Base-by-base conservation (phyloP, 2,888 invertebrate species). In the Agrochola lychnidis region DNA sequence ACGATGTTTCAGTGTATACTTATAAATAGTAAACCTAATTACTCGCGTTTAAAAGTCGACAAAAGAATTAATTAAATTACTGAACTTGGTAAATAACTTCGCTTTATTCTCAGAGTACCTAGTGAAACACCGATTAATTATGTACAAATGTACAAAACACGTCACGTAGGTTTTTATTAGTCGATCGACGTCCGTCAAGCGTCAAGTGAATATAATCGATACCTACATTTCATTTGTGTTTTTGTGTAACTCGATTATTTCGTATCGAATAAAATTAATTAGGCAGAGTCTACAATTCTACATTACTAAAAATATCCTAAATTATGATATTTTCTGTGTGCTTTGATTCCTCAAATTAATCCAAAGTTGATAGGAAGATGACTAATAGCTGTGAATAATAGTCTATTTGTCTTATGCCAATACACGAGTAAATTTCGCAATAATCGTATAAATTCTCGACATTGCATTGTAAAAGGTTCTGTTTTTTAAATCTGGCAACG, bases 41-140 rank as follows among this genome's bases (percentile, higher is more conserved):
- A 70, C 70, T 77, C n/a, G 53, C 16, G 63, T 76, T 59, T 64
- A 48, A 7, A 36, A 69, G 66, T 73, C 62, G 62, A 63, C 69
- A 67, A 69, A 75, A 77, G 19, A 73, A 76, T 66, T 82, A 85
- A 85, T 85, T 82, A 57, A 82, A 86, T 85, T 85, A 87, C 64
- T 64, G 62, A 76, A 78, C 78, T 78, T 73, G 61, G 63, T 72
- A 76, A 73, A 70, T 70, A 79, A 72, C 73, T 86, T 72, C 71
- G 70, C 12, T 81, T 10, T 66, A 79, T 56, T 78, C 73, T 73
- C 73, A 30, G 42, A 73, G 63, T 48, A 68, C n/a, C 22, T 48
- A 74, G 42, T 64, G 42, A 76, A 78, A 81, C 68, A 76, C 42
- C 71, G 73, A 81, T 42, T 59, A 59, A 62, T 14, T 70, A 63